A percentile compares a stretch with the other conserved stretches of the same genome.
Conservation (phyloP, 2,113 vertebrate genomes). For the Bambusicola thoracicus region DNA sequence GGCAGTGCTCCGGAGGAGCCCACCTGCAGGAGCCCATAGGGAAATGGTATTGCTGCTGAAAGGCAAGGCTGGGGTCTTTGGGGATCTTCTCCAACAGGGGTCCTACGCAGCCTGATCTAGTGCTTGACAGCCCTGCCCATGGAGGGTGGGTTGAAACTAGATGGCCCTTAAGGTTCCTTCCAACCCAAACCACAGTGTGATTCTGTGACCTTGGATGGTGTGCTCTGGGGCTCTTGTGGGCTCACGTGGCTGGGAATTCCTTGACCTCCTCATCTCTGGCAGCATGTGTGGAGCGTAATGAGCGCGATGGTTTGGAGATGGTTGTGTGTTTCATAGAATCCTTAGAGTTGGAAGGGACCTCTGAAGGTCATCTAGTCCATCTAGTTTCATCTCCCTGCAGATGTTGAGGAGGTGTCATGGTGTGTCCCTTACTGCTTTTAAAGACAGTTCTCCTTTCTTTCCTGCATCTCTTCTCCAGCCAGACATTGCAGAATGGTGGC, state of each 20-base stretch:
- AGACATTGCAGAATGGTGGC: rapidly evolving
- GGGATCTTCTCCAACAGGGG: neutral
- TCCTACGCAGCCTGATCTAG: neutral
- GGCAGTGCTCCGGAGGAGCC: neutral
- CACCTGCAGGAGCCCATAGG: neutral
- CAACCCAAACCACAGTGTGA: neutral
- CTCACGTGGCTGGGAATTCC: rapidly evolving
- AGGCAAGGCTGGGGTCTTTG: neutral
- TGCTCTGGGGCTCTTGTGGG: rapidly evolving
- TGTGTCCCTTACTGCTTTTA: neutral
- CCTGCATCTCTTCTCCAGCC: rapidly evolving
- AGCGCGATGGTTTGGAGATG: rapidly evolving
- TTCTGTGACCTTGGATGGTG: neutral
- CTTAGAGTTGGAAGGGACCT: too few species aligned
- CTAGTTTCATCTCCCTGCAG: neutral
- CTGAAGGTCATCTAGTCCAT: too few species aligned
- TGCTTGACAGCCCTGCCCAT: neutral
- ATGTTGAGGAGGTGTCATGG: neutral
- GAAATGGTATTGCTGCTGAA: neutral
- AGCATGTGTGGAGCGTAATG: neutral
- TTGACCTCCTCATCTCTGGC: neutral
- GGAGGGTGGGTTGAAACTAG: neutral
- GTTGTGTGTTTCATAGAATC: neutral
- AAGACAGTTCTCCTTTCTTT: neutral
- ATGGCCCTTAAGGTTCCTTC: neutral